Base-by-base conservation (phyloP, 2,113 vertebrate species). In the Neofelis nebulosa region DNA sequence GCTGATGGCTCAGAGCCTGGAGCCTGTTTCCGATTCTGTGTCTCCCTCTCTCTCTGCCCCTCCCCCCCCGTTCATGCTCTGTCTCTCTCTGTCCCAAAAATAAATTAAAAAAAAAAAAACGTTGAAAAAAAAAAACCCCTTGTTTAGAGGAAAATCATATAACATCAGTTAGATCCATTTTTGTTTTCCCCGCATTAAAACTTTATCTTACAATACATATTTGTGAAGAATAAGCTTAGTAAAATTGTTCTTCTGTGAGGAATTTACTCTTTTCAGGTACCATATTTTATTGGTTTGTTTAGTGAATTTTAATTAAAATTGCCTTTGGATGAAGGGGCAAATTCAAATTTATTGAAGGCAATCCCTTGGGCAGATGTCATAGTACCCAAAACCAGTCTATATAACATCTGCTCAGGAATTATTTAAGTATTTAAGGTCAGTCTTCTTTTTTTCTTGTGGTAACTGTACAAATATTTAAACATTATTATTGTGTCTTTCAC, bases 301-400 rank as follows among this genome's bases (percentile, higher is more conserved):
- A 80, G 36, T 89, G 65, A 93, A 94, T 83, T 96, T 96, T 89
- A 95, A 85, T 91, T 86, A 84, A 90, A 87, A 84, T 84, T 19
- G 25, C 3, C 48, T 61, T 71, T 95, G 16, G 19, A 21, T 80
- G 10, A 93, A 61, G 45, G 33, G 65, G 7, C 5, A 95, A 50
- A 33, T 80, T 52, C n/a, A 92, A 38, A 63, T 79, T 41, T 36
- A 13, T 31, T 50, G 61, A 38, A 14, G 71, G 4, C 89, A 69
- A 16, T 63, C 79, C 36, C 76, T 85, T 1, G 79, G 63, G 16
- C 7, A 87, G 15, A 36, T 88, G 63, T 52, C 45, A 15, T 73
- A 23, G 25, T 66, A 38, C 36, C 15, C 55, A 27, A 79, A 97
- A 68, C 21, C 27, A 87, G 18, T 74, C 66, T 79, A 0, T 71